Conservation (phyloP, 1,140 invertebrate species). For the Drosophila quadrilineata region DNA sequence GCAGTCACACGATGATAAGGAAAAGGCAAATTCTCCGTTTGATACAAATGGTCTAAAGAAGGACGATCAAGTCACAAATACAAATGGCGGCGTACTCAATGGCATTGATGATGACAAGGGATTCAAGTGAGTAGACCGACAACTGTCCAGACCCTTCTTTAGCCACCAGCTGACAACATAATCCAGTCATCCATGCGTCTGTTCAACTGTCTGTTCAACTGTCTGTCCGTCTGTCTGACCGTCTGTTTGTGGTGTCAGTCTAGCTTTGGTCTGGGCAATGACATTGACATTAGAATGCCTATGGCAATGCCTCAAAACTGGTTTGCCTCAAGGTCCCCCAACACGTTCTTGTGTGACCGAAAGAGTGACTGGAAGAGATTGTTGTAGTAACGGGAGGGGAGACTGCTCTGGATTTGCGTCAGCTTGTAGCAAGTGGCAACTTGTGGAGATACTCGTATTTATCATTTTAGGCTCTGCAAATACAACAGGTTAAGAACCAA, state of each 20-base stretch:
- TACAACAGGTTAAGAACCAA: background rate
- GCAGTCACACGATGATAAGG: constrained; percentile 84
- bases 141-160: background rate
- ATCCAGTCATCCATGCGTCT: too few species aligned
- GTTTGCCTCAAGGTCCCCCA: constrained; percentile 57
- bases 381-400: background rate
- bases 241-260: constrained; percentile 22
- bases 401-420: constrained; percentile 11
- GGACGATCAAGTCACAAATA: constrained; percentile 87
- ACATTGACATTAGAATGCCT: constrained; percentile 69
- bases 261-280: constrained; percentile 46
- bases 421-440: constrained; percentile 8
- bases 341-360: constrained; percentile 13
- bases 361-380: background rate
- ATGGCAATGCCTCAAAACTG: constrained; percentile 38
- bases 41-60: constrained; percentile 83
- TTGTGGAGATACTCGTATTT: background rate
- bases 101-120: constrained; percentile 93
- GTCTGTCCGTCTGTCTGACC: constrained; percentile 3
- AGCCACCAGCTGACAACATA: constrained; percentile 28
- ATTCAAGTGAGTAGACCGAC: constrained; percentile 89
- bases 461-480: too few species aligned
- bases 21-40: constrained; percentile 86
- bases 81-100: constrained; percentile 90
- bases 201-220: constrained; percentile 6